phyloP scores from a whole-genome alignment of 1,140 invertebrate genomes.

The Eupristina koningsbergeri region DNA sequence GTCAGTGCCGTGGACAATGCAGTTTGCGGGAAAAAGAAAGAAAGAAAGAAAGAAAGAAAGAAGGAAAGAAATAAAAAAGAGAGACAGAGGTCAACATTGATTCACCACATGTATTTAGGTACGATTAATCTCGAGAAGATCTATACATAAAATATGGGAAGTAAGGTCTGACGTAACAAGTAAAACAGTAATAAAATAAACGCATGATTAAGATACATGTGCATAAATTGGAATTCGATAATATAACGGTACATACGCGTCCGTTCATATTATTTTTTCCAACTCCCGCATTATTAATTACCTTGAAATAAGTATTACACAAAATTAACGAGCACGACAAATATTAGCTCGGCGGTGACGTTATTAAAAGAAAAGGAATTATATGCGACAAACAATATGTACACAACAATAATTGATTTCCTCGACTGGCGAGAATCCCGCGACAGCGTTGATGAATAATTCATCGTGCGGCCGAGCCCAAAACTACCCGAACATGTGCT shows the following conservation, averaged over 20 bases:
- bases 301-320: slow-evolving; percentile 37
- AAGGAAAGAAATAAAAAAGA: no score
- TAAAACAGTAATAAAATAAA: neutral
- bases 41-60: no score
- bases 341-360: slow-evolving; percentile 31
- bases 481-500: neutral
- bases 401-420: slow-evolving; percentile 46
- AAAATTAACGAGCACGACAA: slow-evolving; percentile 37
- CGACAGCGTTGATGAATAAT: slow-evolving; percentile 37
- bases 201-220: slow-evolving; percentile 7
- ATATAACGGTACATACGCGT: neutral
- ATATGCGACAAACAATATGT: slow-evolving; percentile 35
- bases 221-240: slow-evolving; percentile 6
- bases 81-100: no score
- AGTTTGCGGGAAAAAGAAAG: no score
- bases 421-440: slow-evolving; percentile 20
- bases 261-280: neutral
- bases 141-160: slow-evolving; percentile 8
- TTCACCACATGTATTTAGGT: slow-evolving; percentile 2
- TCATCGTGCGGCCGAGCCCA: neutral
- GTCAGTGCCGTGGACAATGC: no score
- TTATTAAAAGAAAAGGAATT: slow-evolving; percentile 43
- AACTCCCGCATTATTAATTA: slow-evolving; percentile 31
- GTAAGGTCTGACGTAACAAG: neutral
- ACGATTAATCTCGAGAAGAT: slow-evolving; percentile 16